Evolutionary conservation across 2,113 vertebrate genomes (phyloP), one percentile per base, ranked within the genome.

Genomic region (Microcebus tavaratra): DNA sequence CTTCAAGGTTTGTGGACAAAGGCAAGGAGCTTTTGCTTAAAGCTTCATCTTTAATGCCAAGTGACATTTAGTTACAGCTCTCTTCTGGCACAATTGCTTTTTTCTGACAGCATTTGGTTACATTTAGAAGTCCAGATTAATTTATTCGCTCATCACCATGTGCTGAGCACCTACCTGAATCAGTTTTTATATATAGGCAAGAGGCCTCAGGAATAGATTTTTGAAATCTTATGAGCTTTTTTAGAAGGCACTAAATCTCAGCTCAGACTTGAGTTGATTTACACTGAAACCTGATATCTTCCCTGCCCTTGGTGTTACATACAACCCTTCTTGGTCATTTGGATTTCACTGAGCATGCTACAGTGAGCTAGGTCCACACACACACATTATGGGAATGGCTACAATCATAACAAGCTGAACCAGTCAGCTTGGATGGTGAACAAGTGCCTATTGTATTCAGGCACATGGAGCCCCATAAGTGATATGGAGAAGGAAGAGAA

Each of bases 161-260:
- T 53, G 36, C 59, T 59, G 29, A 96, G n/a, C 34, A 73, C 84
- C n/a, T n/a, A 45, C 39, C 31, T 70, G n/a, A 59, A 75, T 39
- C 57, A 9, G 8, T 70, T 55, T 17, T 87, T 80, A 27, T 9
- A 4, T 36, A 42, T 21, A 45, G 15, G 48, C 25, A 48, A 36
- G 59, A 75, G 18, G 8, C 53, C 25, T 93, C n/a, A 63, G 53
- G 59, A 95, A 81, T 42, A 70, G 87, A 95, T 13, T 92, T 96
- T 79, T 85, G 39, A 82, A 84, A 90, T 72, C 45, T 75, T 59
- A 36, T 68, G 29, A 95, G 68, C 48, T 79, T 53, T 91, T 70
- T 94, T 87, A 88, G 63, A 96, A 94, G 59, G 34, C 84, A 70
- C 53, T 73, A 59, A 73, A 88, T 95, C 61, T 94, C 68, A 79